Evolutionary conservation across 1,140 invertebrate species (phyloP).

Genomic region (Drosophila auraria): DNA sequence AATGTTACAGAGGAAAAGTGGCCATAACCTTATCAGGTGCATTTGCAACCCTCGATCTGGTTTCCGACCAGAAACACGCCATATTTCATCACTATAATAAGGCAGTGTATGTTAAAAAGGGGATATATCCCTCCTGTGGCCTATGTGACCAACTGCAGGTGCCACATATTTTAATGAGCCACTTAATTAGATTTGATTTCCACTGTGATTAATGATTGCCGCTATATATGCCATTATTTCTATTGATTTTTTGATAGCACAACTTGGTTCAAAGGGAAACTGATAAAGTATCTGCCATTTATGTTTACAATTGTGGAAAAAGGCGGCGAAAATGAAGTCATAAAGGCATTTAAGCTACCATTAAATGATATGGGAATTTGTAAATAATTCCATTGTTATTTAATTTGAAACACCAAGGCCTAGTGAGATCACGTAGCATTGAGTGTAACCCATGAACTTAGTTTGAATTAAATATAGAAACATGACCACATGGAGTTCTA

Average conservation of each 20-base stretch:
- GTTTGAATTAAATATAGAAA: background rate
- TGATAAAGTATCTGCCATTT: conserved; percentile 20
- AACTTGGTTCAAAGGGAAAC: background rate
- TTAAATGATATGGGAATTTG: background rate
- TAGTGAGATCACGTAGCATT: background rate
- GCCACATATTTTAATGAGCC: conserved; percentile 29
- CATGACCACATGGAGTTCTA: background rate
- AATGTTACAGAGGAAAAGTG: background rate
- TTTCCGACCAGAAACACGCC: conserved; percentile 22
- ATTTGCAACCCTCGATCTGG: conserved; percentile 34
- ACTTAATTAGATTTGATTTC: conserved; percentile 49
- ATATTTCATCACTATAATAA: conserved; percentile 43
- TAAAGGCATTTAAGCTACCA: background rate
- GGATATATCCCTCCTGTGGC: conserved; percentile 23
- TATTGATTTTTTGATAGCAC: conserved; percentile 35
- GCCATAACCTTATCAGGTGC: conserved; percentile 14
- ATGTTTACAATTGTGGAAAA: background rate
- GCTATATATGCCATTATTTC: conserved; percentile 3
- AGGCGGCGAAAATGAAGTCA: conserved; percentile 22
- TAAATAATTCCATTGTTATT: background rate
- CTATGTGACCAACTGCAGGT: conserved; percentile 67
- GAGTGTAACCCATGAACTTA: background rate
- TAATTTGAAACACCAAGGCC: background rate
- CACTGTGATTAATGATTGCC: conserved; percentile 12
- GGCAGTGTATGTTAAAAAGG: background rate